Evolutionary conservation across 2,113 vertebrate genomes (phyloP).

Genomic region (Pituophis catenifer): DNA sequence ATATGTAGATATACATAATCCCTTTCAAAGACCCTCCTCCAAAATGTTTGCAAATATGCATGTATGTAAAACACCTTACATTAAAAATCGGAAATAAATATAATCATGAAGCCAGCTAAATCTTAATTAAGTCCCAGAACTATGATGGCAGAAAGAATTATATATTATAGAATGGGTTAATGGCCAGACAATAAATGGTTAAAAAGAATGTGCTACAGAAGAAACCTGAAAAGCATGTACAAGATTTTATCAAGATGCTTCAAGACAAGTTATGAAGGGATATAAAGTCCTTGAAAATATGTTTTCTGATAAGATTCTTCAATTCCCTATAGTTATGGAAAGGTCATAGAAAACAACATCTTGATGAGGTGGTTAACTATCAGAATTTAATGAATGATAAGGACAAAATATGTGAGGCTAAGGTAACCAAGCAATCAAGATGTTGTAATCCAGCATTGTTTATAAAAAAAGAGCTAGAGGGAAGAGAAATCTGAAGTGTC

Average conservation of each 20-base stretch:
- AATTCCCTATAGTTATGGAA: not conserved
- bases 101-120: not conserved
- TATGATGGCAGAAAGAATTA: not conserved
- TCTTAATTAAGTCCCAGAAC: not conserved
- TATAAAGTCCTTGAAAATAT: not conserved
- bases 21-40: not conserved
- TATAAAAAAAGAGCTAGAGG: not conserved
- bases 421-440: not conserved
- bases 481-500: not conserved
- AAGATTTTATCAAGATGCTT: not conserved
- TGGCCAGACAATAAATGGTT: not conserved
- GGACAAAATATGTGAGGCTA: not conserved
- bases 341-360: not conserved
- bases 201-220: not conserved
- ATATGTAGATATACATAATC: not conserved
- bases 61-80: not conserved
- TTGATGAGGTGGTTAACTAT: not conserved
- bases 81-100: not conserved
- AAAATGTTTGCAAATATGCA: not conserved
- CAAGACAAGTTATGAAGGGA: not conserved
- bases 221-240: not conserved
- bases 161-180: not conserved
- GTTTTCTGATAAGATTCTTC: not conserved
- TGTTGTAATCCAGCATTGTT: not conserved
- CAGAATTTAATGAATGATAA: not conserved